Base-by-base conservation (phyloP, 2,888 invertebrate species). In the Aleiodes alternator region DNA sequence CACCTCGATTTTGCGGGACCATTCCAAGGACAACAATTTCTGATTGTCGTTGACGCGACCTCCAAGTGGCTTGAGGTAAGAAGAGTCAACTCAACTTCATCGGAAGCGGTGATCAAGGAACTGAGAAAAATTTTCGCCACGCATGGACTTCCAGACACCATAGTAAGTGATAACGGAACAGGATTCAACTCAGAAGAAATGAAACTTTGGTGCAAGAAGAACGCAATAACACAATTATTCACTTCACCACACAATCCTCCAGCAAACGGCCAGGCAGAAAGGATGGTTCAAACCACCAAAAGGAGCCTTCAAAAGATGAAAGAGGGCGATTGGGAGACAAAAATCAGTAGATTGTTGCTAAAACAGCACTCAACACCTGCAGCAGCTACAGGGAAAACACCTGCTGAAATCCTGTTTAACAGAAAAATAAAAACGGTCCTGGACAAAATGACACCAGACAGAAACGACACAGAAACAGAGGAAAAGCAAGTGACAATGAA, bases 161-260 rank as follows among this genome's bases (percentile, higher is more conserved):
- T 84, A 4, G 83, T 82, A 0, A 77, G 80, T 8, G 84, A 85
- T 72, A 84, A 85, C 76, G 82, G 80, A 8, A 76, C 82, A 14
- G 76, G 76, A 12, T 85, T 86, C 73, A 75, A 56, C n/a, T 79
- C 80, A 4, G 72, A 66, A 31, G 83, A 84, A 66, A 84, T 85
- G 64, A 50, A 73, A 43, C 53, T 77, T 14, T 84, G 82, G 72
- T 76, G 77, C 34, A n/a, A 69, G 9, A 50, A 12, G 4, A 82
- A 81, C 71, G 79, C 80, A 12, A 80, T 83, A 38, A 50, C 76
- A 64, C 76, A 68, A 53, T 76, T 38, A 0, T 31, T 43, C 31
- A 70, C 29, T 7, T 69, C 75, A 6, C 71, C 75, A 0, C 70
- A 75, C 1, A 34, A 75, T 55, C 75, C 70, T 14, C 43, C 38